Evolutionary conservation across 2,113 vertebrate species (phyloP).

Genomic region (Caracal caracal): DNA sequence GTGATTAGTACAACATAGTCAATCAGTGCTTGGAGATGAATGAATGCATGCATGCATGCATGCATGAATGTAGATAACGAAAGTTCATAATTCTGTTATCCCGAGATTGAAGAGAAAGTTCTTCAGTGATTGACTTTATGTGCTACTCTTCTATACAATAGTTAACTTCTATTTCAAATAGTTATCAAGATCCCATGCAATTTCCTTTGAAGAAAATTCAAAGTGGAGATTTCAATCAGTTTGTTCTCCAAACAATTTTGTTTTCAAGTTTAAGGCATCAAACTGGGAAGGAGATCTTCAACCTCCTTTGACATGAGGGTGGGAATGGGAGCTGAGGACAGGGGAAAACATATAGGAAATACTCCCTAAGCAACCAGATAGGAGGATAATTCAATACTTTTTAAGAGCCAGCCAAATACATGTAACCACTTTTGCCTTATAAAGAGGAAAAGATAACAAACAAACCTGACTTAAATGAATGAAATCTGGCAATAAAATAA

Average conservation of each 20-base stretch:
- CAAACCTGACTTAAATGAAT: constrained; percentile 45
- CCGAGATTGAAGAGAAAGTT: constrained; percentile 37
- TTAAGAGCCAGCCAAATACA: constrained; percentile 8
- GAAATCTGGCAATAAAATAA: constrained; percentile 64
- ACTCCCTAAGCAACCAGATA: constrained; percentile 15
- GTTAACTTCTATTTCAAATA: constrained; percentile 61
- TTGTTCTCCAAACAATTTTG: constrained; percentile 48
- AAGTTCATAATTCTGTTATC: constrained; percentile 32
- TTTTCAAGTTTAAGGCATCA: constrained; percentile 43
- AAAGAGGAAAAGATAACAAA: constrained; percentile 50
- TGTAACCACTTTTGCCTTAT: neutral
- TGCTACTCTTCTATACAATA: neutral
- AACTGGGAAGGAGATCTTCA: constrained; percentile 51
- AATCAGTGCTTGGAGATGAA: neutral
- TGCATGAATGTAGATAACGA: constrained; percentile 35
- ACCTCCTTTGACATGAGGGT: neutral
- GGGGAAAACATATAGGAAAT: neutral
- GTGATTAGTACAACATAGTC: neutral
- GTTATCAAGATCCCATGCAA: constrained; percentile 43
- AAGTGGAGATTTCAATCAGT: constrained; percentile 41
- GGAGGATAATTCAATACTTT: constrained; percentile 20
- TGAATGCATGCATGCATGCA: neutral
- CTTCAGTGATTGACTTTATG: constrained; percentile 43
- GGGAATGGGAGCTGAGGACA: constrained; percentile 41
- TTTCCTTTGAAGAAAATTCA: constrained; percentile 56